phyloP scores from a whole-genome alignment of 2,797 vertebrate genomes.

The Anguilla megastoma region DNA sequence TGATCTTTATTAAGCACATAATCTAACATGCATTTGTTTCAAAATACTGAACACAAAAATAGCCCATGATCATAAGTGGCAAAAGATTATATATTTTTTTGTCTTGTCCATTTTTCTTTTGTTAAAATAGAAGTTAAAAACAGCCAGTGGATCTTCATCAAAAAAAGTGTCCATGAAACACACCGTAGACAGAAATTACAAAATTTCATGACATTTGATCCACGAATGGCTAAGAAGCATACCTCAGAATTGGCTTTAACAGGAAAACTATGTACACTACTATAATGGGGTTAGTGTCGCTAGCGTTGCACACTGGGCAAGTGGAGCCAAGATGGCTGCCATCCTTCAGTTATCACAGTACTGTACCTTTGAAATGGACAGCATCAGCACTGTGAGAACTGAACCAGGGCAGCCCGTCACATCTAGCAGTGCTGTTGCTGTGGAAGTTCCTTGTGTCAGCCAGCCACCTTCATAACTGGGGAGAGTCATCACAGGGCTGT shows the following conservation, averaged over 20 bases:
- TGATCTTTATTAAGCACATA: neutral
- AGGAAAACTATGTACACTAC: neutral
- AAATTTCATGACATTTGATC: neutral
- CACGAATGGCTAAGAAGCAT: neutral
- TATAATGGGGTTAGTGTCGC: neutral
- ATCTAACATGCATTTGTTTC: neutral
- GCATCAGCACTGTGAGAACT: constrained; percentile 99
- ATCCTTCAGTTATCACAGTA: constrained; percentile 99
- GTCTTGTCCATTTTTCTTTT: neutral
- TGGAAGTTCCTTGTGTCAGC: neutral
- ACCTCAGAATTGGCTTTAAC: neutral
- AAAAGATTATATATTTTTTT: neutral
- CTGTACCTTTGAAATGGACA: constrained; percentile 99
- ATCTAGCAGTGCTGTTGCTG: constrained; percentile 61
- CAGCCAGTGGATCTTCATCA: neutral
- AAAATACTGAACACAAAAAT: neutral
- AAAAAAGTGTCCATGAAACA: neutral
- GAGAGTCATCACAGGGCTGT: neutral
- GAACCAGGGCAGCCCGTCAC: constrained; percentile 98
- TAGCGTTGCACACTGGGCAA: constrained; percentile 1
- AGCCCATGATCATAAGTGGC: neutral
- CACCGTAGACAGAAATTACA: neutral
- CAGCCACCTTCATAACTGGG: neutral
- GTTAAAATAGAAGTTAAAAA: neutral
- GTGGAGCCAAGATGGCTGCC: constrained; percentile 95